Base-by-base conservation (phyloP, 2,888 invertebrate species). In the Caenorhabditis becei region DNA sequence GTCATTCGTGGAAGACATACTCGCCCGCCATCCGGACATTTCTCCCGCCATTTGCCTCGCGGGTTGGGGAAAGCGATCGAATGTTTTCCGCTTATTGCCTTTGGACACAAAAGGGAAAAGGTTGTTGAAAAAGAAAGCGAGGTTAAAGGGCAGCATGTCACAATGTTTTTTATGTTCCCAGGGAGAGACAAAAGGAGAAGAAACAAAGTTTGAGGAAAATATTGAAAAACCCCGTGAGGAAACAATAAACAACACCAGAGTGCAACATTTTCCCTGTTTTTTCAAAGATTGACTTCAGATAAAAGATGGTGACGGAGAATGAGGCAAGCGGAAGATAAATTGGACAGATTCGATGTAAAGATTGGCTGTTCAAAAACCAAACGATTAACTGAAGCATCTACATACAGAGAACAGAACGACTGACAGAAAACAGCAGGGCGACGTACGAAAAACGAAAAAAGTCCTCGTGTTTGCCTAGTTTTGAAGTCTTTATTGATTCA, bases 341-440 rank as follows among this genome's bases (percentile, higher is more conserved):
- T 35, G 35, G n/a, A 47, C 18, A 10, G 47, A 18, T n/a, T 3
- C n/a, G 47, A 18, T 5, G 11, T n/a, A 11, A 18, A 18, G 23
- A 28, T 53, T 51, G 58, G 61, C 47, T 66, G 66, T 66, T 75
- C 75, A 75, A 61, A 75, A 75, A 66, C 66, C 66, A 75, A 75
- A 66, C 61, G 47, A 53, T 59, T n/a, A 66, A 41, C 59, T 66
- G 37, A 59, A 75, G 75, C n/a, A n/a, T n/a, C 63, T 65, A 41
- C 47, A 37, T 74, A 58, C 54, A 59, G 56, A 53, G 62, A 37
- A 47, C 20, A 53, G 32, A 53, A 26, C 4, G 16, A 32, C 54
- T 51, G 54, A 26, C 26, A n/a, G 32, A 56, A 20, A 16, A 72
- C 32, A 49, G 23, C 24, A 37, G 16, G 58, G 18, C 20, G 18